Percentiles rank a stretch among this genome's conserved stretches.
Conservation (phyloP, 2,113 vertebrate species). For the Corythornis madagascariensis region DNA sequence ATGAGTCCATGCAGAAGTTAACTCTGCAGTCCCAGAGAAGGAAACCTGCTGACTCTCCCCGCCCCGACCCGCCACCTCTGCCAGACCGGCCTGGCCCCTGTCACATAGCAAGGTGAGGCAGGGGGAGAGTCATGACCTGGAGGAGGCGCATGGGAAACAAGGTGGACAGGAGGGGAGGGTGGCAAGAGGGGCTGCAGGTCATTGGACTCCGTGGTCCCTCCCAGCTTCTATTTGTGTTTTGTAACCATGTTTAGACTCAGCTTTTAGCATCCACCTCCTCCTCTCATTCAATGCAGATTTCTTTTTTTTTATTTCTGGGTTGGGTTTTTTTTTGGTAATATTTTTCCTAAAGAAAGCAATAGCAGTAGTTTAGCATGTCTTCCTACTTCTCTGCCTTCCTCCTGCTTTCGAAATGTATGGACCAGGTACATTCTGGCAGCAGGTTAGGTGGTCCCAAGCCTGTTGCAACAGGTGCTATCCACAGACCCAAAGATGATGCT, state of each 20-base stretch:
- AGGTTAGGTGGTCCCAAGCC: not conserved
- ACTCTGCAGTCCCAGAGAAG: constrained; percentile 17
- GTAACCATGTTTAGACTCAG: not conserved
- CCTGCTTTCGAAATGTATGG: not conserved
- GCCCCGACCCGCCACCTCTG: not conserved
- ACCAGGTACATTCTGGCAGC: not conserved
- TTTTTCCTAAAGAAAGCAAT: not conserved
- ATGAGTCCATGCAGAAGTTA: constrained; percentile 54
- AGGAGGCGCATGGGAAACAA: not conserved
- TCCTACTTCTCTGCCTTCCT: not conserved
- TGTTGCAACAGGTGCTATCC: not conserved
- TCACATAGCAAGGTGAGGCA: not conserved
- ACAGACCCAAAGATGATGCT: not conserved
- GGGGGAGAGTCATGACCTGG: not conserved
- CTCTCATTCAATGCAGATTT: not conserved
- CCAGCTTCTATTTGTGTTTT: not conserved
- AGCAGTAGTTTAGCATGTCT: not conserved
- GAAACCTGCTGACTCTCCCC: not conserved
- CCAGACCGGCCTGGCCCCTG: not conserved
- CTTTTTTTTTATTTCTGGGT: not conserved
- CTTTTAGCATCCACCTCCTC: not conserved
- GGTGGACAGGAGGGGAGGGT: not conserved
- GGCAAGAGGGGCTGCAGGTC: not conserved
- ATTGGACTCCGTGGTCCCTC: not conserved
- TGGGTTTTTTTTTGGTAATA: not conserved